Percentiles rank a stretch among this genome's conserved stretches.
phyloP scores from a whole-genome alignment of 2,113 vertebrate species.

The Sinocyclocheilus rhinocerous region DNA sequence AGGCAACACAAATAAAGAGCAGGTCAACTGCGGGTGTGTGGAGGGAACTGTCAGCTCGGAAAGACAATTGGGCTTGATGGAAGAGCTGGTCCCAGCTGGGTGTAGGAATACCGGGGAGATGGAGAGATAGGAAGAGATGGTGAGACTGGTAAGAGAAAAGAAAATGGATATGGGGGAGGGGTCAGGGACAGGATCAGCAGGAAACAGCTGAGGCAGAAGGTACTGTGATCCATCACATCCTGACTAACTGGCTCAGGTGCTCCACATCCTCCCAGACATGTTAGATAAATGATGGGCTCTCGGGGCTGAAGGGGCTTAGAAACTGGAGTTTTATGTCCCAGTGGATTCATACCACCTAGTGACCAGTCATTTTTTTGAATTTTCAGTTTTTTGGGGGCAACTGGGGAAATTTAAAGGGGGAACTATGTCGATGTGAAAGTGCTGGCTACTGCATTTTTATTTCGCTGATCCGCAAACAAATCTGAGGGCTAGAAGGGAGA shows the following conservation, averaged over 20 bases:
- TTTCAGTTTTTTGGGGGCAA: neutral
- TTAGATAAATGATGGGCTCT: conserved; percentile 44
- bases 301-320: conserved; percentile 13
- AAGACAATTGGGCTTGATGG: conserved; percentile 54
- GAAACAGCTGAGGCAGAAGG: conserved; percentile 56
- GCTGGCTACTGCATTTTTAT: conserved; percentile 19
- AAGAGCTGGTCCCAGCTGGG: conserved; percentile 54
- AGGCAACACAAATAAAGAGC: conserved; percentile 43
- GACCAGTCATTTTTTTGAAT: neutral
- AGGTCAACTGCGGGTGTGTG: conserved; percentile 47
- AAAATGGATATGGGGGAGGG: neutral
- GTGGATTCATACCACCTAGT: neutral
- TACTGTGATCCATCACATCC: conserved; percentile 56
- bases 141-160: conserved; percentile 8
- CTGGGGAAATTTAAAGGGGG: neutral
- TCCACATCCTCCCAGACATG: conserved; percentile 36
- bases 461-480: conserved; percentile 26
- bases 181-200: conserved; percentile 39
- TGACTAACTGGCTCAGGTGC: conserved; percentile 48
- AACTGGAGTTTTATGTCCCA: conserved; percentile 4
- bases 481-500: neutral
- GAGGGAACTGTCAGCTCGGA: conserved; percentile 45
- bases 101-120: conserved; percentile 29
- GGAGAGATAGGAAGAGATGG: conserved; percentile 12
- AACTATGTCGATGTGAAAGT: neutral